Base-by-base conservation (phyloP, 92 coral and sea anemone genomes). In the Umimayanthus chanpuru region DNA sequence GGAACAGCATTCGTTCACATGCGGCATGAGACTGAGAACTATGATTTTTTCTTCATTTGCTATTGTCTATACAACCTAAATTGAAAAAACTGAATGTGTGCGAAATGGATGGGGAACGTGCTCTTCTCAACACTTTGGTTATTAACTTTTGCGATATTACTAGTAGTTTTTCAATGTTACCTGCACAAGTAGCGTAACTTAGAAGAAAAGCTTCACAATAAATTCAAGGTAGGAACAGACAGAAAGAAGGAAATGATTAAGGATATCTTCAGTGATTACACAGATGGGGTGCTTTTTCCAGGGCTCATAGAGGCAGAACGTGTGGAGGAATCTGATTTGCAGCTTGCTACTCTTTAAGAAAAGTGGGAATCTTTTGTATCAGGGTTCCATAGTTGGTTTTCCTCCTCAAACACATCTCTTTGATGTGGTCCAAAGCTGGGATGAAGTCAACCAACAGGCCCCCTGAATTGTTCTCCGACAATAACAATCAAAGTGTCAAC, bases 1-100 rank as follows among this genome's bases (percentile, higher is more conserved):
- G 91, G 91, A 12, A 72, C 88, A n/a, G 58, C 84, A 73, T 75
- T 89, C 70, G 83, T 89, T 11, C 91, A 81, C 77, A 89, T 89
- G 88, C 83, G 44, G 25, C 67, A 71, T 53, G 83, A 82, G 64
- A 89, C 84, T 36, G 91, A 89, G 55, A 81, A 81, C 81, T 88
- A 82, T 73, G 88, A 89, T 28, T 89, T 82, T n/a, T 88, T 88
- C 72, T 80, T 39, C 91, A 89, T 82, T 82, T 84, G 23, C 77
- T 89, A 0, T 20, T 74, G 71, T 88, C 87, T 9, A 15, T 88
- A 12, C 82, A 88, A 15, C 53, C 53, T 47, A 39, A 74, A 73
- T 36, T 81, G 39, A 16, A 28, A 49, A 75, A 89, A 38, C 15
- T 75, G 72, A 73, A 55, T n/a, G 76, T 88, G 4, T 88, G 80